Base-by-base conservation (phyloP, 2,797 vertebrate species). In the Balearica regulorum region DNA sequence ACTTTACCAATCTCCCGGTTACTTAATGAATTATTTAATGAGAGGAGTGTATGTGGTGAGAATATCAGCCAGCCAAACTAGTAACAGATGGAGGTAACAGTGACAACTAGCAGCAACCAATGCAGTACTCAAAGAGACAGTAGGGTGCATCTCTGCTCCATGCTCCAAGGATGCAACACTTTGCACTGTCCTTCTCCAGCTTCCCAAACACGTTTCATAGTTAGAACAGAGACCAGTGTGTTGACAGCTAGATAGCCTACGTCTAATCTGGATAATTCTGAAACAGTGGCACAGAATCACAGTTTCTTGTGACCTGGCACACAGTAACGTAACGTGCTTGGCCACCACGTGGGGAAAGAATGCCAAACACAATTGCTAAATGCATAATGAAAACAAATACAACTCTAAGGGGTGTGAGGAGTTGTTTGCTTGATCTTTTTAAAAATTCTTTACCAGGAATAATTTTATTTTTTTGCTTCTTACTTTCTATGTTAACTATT, bases 81-180 rank as follows among this genome's bases (percentile, higher is more conserved):
- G 9, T 26, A 78, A 20, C 20, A 57, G 39, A 44, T 16, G 1
- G 9, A 83, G n/a, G 17, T 5, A 77, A 75, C 14, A 73, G n/a
- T 0, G 3, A 90, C 54, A 87, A 28, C 35, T 41, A 76, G 31
- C 39, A 87, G 55, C 4, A 6, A 35, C 35, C 43, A 71, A 41
- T 77, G 92, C 86, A 92, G 71, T 90, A 77, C 83, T 62, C 81
- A 39, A 46, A 83, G 95, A 86, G 89, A 94, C 94, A 91, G 93
- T 53, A 96, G 96, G 78, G 96, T 96, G 94, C 93, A 95, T 95
- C 88, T 96, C 90, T 95, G 96, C 88, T 92, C 93, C 83, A 78
- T 24, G 60, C 68, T 95, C 78, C 66, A 93, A 90, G 53, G 71
- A 95, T 43, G 37, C 78, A 92, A 89, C 77, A 60, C 53, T 93